Base-by-base conservation (phyloP, 2,888 invertebrate species). In the Mesoligia furuncula region DNA sequence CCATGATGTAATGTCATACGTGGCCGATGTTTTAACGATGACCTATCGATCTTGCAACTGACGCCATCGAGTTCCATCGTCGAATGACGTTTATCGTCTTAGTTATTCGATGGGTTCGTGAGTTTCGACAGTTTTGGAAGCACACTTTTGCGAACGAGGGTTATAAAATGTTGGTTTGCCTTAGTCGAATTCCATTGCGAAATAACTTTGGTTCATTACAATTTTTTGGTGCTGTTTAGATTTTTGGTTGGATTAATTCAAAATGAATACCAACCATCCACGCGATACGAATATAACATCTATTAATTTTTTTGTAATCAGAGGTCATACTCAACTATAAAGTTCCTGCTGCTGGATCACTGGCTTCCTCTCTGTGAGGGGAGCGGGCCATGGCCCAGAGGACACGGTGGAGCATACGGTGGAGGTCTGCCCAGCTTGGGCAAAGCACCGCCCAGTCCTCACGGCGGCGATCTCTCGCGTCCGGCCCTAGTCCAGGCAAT, bases 11-110 rank as follows among this genome's bases (percentile, higher is more conserved):
- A 81, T 48, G 39, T 61, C 31, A 61, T 24, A 74, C 78, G 84
- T 78, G 84, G 66, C 75, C 59, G 31, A 42, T 61, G 57, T 78
- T 51, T 61, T 45, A 71, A 84, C 54, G 65, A 57, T 77, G 70
- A 72, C 64, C 70, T 77, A 62, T 73, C 59, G 71, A 75, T 85
- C 71, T 84, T 39, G 78, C 64, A 85, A 84, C 57, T 31, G 73
- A 68, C 31, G 71, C n/a, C 67, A 70, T 81, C 70, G 51, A 65
- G 8, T 48, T 54, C 45, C 31, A 64, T 68, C 65, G 42, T 48
- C 39, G 11, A 48, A 48, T 61, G 51, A 39, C 31, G 59, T n/a
- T 7, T n/a, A 27, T 11, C 11, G 27, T 2, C 31, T 57, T 24
- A 51, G 15, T 77, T 69, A 69, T 69, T 36, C 31, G n/a, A 39